phyloP scores from a whole-genome alignment of 2,113 vertebrate genomes.

The Ovis aries region DNA sequence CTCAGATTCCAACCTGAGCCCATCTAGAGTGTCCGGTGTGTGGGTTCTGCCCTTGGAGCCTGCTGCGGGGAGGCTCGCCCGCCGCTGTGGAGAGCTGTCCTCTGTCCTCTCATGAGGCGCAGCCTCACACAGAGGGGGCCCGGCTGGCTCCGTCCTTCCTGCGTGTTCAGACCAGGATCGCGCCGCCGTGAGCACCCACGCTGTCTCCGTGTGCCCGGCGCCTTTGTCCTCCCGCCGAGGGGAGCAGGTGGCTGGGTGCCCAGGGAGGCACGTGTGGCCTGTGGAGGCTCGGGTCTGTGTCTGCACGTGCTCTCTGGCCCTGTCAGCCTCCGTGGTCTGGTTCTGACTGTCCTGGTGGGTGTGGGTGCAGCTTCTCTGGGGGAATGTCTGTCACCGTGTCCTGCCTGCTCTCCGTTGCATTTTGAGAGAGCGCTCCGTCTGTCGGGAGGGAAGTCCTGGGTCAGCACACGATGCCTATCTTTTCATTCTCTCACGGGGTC shows the following conservation, averaged over 20 bases:
- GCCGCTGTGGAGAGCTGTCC: not conserved
- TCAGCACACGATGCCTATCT: not conserved
- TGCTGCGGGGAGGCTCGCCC: not conserved
- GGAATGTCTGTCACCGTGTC: not conserved
- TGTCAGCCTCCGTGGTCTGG: not conserved
- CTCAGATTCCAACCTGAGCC: not conserved
- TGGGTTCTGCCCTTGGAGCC: not conserved
- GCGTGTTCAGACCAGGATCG: not conserved
- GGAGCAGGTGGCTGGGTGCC: not conserved
- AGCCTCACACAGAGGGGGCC: not conserved
- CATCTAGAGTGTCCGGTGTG: accelerated
- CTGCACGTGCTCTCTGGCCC: not conserved
- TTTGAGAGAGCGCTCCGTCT: not conserved
- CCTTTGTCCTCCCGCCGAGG: accelerated
- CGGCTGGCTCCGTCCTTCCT: accelerated
- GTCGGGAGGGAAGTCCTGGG: not conserved
- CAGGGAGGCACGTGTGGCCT: accelerated
- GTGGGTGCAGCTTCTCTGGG: not conserved
- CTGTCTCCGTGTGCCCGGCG: accelerated
- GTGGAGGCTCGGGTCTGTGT: not conserved
- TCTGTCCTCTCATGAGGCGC: not conserved
- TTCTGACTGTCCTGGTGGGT: not conserved
- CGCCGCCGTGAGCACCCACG: accelerated
- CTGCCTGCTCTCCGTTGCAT: not conserved
- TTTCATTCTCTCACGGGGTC: not conserved